Evolutionary conservation across 2,113 vertebrate species (phyloP).

Genomic region (Hydropotes inermis): DNA sequence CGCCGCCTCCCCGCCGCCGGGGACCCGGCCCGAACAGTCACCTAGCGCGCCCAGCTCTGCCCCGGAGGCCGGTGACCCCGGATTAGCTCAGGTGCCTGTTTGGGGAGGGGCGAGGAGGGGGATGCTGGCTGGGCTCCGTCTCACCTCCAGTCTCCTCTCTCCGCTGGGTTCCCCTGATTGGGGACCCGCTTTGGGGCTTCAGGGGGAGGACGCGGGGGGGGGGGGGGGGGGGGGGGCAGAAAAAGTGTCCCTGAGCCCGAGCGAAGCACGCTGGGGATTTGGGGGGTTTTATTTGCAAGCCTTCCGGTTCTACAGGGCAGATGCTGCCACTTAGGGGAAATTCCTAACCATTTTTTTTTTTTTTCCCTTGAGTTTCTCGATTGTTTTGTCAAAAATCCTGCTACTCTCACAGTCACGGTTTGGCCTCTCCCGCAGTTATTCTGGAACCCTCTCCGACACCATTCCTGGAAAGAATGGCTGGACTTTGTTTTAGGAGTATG

Average conservation of each 20-base stretch:
- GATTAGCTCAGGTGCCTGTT: background rate
- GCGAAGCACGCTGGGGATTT: background rate
- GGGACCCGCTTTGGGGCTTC: background rate
- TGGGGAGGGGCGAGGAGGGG: background rate
- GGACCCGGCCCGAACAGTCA: background rate
- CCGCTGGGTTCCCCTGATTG: background rate
- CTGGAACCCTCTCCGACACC: background rate
- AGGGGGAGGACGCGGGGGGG: background rate
- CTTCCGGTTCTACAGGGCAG: constrained; percentile 49
- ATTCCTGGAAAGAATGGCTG: background rate
- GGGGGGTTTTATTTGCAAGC: constrained; percentile 19
- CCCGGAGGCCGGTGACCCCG: background rate
- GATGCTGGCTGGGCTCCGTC: background rate
- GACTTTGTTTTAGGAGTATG: background rate
- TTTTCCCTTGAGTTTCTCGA: background rate
- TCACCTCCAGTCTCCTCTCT: background rate
- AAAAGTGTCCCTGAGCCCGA: background rate
- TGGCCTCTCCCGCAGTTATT: background rate
- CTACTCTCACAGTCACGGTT: background rate
- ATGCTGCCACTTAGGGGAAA: constrained; percentile 71
- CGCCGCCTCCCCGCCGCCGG: background rate
- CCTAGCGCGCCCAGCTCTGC: background rate
- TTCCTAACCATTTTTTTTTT: constrained; percentile 24
- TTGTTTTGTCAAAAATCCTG: background rate
- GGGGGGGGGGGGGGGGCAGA: background rate